Evolutionary conservation across 2,888 invertebrate species (phyloP).

Genomic region (Ochropacha duplaris): DNA sequence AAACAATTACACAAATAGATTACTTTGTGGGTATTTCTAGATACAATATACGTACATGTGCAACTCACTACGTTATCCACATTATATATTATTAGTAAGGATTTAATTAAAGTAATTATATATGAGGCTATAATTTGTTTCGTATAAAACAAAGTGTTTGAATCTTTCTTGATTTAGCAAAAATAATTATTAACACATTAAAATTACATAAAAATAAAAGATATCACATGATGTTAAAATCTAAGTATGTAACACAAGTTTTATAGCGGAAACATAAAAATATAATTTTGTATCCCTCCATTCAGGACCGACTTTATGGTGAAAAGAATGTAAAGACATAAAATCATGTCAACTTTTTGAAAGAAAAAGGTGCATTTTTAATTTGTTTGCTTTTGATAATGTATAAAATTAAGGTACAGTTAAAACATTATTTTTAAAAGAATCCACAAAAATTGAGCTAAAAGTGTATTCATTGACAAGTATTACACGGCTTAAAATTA

Average conservation of each 20-base stretch:
- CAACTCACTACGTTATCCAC: too few relatives aligned
- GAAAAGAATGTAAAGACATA: not conserved
- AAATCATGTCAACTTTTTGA: not conserved
- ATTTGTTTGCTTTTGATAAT: constrained; percentile 5
- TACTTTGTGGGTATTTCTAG: too few relatives aligned
- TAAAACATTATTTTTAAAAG: not conserved
- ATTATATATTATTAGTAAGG: too few relatives aligned
- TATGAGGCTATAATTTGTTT: too few relatives aligned
- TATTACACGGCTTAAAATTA: not conserved
- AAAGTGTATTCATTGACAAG: not conserved
- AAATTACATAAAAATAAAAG: not conserved
- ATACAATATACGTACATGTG: too few relatives aligned
- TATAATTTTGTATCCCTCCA: not conserved
- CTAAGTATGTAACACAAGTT: not conserved
- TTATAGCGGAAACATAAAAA: constrained; percentile 3
- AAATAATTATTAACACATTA: not conserved
- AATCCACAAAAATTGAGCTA: not conserved
- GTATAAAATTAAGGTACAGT: not conserved
- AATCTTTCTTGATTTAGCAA: not conserved
- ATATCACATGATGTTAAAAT: not conserved
- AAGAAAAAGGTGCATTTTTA: not conserved
- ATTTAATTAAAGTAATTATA: too few relatives aligned
- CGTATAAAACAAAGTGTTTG: not conserved
- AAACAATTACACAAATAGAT: too few relatives aligned
- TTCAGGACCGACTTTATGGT: not conserved